Evolutionary conservation across 2,113 vertebrate genomes (phyloP), one percentile per base, ranked within the genome.

Genomic region (Morphnarchus princeps): DNA sequence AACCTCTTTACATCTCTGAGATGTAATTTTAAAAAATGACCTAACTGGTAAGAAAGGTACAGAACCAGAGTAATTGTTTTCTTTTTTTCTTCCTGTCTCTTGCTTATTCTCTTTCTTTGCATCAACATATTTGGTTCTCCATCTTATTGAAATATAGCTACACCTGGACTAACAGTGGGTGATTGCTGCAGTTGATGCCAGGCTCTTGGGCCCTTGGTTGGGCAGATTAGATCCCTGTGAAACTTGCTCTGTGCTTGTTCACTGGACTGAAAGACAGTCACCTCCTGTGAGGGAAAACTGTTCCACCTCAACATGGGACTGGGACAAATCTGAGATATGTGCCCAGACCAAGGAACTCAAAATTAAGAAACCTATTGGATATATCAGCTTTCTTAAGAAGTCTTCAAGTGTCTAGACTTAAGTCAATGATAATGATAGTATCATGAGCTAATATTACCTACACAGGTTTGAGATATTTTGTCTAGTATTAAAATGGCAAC

Each of bases 21-120:
- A 49, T 0, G 1, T 47, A 29, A 5, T 26, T 54, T 16, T 1
- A 1, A 34, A 73, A 74, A 79, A 43, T 11, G 0, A 31, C 7
- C 16, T 59, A 65, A 63, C 36, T 29, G 6, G 38, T 32, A 81
- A 69, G 13, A 80, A 72, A 72, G 3, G 6, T 52, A 47, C 7
- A 43, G 16, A 73, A 73, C 4, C 10, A 58, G 80, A 72, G 22
- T 25, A 34, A 18, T 20, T 36, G 1, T 1, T 1, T 74, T 32
- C 3, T 29, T 70, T 92, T 71, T 36, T 11, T 92, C 8, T 78
- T 78, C 18, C 29, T 45, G 2, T 22, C 13, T 58, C 26, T 67
- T 47, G 8, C 6, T 69, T 50, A 31, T 55, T 62, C 1, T 63
- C 25, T 69, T 45, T 50, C 9, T 83, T 87, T 61, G 5, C 43